phyloP scores from a whole-genome alignment of 2,113 vertebrate species.

The Periophthalmodon schlosseri region DNA sequence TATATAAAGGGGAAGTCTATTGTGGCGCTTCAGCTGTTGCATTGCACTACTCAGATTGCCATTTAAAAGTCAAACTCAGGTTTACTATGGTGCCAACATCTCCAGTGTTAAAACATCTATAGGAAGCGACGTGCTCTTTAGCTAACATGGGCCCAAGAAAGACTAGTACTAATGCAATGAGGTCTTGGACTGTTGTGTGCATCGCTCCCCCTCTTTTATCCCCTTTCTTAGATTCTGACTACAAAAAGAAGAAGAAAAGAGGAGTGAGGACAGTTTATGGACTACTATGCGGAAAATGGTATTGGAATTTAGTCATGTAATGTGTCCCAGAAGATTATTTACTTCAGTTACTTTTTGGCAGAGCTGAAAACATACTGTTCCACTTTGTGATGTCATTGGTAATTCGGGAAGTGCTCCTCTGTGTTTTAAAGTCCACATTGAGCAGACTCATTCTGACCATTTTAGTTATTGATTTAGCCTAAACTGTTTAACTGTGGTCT shows the following conservation, averaged over 20 bases:
- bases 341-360: too few relatives aligned
- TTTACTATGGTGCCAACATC: conserved; percentile 56
- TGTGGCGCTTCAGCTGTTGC: conserved; percentile 45
- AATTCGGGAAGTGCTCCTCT: too few relatives aligned
- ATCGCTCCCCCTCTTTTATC: conserved; percentile 14
- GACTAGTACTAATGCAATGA: conserved; percentile 20
- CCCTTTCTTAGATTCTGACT: conserved; percentile 48
- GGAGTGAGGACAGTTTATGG: conserved; percentile 51
- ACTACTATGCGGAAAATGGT: conserved; percentile 43
- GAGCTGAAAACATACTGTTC: too few relatives aligned
- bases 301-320: conserved; percentile 43
- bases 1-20: conserved; percentile 29
- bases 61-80: conserved; percentile 56
- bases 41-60: conserved; percentile 44
- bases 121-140: conserved; percentile 34
- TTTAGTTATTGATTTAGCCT: too few relatives aligned
- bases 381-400: too few relatives aligned
- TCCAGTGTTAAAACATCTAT: conserved; percentile 21
- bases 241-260: conserved; percentile 31
- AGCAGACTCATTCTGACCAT: too few relatives aligned
- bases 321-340: conserved; percentile 3
- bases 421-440: too few relatives aligned
- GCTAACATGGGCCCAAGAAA: too few relatives aligned
- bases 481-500: neutral
- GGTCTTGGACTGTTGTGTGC: conserved; percentile 43